These are phyloP conservation scores for Cuculus canorus DNA, from an alignment of 2,797 vertebrate genomes.

Conservation along the genomic window DNA sequence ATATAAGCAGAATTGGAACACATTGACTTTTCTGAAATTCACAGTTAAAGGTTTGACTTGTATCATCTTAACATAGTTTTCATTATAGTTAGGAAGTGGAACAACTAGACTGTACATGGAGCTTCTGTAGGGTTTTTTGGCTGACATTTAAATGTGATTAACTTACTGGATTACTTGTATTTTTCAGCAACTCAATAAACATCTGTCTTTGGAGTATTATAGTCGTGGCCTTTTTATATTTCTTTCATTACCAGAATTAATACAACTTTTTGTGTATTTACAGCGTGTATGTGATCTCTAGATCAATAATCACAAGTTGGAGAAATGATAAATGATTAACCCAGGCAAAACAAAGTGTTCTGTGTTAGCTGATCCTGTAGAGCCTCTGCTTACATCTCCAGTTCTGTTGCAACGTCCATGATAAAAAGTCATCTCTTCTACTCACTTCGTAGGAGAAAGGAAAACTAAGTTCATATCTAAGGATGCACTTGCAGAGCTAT, in stretches of 20 bases:
- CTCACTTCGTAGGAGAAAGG: background rate
- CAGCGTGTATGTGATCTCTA: background rate
- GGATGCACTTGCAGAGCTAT: background rate
- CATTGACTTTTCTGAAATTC: background rate
- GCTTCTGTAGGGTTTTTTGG: background rate
- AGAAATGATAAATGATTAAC: background rate
- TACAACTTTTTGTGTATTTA: background rate
- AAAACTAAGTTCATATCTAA: background rate
- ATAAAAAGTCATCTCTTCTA: background rate
- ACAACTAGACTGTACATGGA: background rate
- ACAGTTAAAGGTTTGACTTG: background rate
- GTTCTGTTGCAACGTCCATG: background rate
- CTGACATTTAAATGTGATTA: background rate
- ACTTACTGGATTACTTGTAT: background rate
- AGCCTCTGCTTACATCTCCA: background rate
- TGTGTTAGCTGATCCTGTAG: background rate
- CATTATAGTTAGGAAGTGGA: background rate
- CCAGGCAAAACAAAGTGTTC: background rate
- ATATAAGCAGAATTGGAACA: background rate
- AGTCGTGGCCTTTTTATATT: background rate
- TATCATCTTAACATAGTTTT: background rate
- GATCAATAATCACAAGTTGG: background rate
- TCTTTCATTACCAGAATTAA: background rate
- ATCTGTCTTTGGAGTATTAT: background rate
- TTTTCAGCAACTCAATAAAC: constrained; percentile 20